These are phyloP conservation scores for Hesperia comma DNA, from an alignment of 2,888 invertebrate species.

Conservation along the genomic window DNA sequence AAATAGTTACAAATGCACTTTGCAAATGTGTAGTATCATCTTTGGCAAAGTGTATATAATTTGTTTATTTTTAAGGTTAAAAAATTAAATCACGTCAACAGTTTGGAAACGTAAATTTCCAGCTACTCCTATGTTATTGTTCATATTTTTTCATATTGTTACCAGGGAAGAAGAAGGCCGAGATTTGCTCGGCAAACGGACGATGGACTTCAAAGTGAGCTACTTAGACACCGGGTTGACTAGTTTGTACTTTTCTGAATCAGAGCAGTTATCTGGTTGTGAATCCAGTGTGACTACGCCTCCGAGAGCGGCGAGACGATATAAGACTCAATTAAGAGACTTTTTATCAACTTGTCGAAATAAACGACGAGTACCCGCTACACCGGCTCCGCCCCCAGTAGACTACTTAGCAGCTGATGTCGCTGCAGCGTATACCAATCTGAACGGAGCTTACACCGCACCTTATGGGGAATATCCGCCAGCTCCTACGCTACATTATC, in stretches of 20 bases:
- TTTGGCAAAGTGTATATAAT: too few relatives aligned
- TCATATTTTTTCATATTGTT: slow-evolving; percentile 37
- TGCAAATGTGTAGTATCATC: too few relatives aligned
- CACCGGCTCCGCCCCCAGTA: slow-evolving; percentile 86
- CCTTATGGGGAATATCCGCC: slow-evolving; percentile 90
- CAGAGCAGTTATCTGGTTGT: slow-evolving; percentile 88
- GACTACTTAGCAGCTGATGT: slow-evolving; percentile 89
- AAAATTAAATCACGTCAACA: too few relatives aligned
- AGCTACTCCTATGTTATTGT: too few relatives aligned
- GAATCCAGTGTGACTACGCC: slow-evolving; percentile 87
- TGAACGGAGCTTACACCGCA: slow-evolving; percentile 91
- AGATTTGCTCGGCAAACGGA: slow-evolving; percentile 97
- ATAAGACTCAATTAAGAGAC: slow-evolving; percentile 96
- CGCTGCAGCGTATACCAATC: slow-evolving; percentile 91
- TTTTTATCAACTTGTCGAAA: slow-evolving; percentile 96
- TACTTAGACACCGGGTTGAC: slow-evolving; percentile 97
- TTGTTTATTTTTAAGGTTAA: too few relatives aligned
- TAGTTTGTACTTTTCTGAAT: slow-evolving; percentile 94
- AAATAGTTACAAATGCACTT: too few relatives aligned
- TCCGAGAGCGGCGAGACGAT: slow-evolving; percentile 93
- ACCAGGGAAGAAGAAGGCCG: slow-evolving; percentile 98
- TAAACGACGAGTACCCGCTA: slow-evolving; percentile 86
- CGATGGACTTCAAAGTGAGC: slow-evolving; percentile 99
- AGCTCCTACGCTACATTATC: slow-evolving; percentile 88
- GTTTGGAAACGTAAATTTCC: too few relatives aligned